A percentile compares a stretch with the other conserved stretches of the same genome.
phyloP scores from a whole-genome alignment of 1,140 invertebrate species.

The Drosophila biarmipes region DNA sequence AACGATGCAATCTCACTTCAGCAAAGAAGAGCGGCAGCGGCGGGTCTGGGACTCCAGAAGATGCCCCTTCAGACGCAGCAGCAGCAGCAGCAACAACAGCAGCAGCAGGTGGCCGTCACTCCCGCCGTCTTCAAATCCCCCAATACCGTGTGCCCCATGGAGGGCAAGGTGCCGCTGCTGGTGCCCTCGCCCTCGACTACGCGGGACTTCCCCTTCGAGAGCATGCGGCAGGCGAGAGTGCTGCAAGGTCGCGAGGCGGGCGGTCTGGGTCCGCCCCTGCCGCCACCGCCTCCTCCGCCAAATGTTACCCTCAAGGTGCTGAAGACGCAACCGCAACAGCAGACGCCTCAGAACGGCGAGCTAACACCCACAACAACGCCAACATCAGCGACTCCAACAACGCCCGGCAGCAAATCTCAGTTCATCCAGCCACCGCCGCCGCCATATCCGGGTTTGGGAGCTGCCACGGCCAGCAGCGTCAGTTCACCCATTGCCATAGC shows the following conservation, averaged over 20 bases:
- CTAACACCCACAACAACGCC: conserved; percentile 39
- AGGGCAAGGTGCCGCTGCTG: conserved; percentile 88
- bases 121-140: conserved; percentile 89
- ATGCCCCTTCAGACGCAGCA: conserved; percentile 53
- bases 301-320: conserved; percentile 75
- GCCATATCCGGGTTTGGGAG: conserved; percentile 85
- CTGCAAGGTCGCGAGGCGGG: conserved; percentile 85
- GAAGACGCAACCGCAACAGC: conserved; percentile 51
- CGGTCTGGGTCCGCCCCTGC: conserved; percentile 58
- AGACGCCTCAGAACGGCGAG: conserved; percentile 60
- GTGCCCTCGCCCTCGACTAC: conserved; percentile 79
- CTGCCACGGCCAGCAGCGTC: conserved; percentile 20
- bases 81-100: conserved; percentile 39
- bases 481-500: conserved; percentile 52
- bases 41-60: conserved; percentile 50
- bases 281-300: conserved; percentile 51
- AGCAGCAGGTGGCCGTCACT: conserved; percentile 37
- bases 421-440: conserved; percentile 84
- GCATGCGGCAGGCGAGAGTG: conserved; percentile 93
- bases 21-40: conserved; percentile 49
- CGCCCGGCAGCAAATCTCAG: conserved; percentile 71
- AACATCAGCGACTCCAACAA: conserved; percentile 20
- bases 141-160: conserved; percentile 92
- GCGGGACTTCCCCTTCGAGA: conserved; percentile 92
- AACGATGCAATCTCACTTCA: conserved; percentile 69